These are phyloP conservation scores for Crenichthys baileyi DNA, from an alignment of 2,797 vertebrate genomes.

Conservation along the genomic window DNA sequence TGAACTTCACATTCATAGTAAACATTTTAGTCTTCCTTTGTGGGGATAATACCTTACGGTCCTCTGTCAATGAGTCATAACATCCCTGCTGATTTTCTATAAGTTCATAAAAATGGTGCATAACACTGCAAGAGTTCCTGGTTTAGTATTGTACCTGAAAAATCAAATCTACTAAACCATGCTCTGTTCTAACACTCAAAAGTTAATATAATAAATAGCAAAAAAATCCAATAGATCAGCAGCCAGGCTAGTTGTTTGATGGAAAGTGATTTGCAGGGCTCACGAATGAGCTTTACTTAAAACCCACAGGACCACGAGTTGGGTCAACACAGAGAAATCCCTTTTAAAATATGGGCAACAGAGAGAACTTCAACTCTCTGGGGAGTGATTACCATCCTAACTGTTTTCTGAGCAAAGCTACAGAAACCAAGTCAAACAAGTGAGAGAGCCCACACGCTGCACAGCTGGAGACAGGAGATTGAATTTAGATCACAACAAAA, in stretches of 20 bases:
- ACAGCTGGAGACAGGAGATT: slow-evolving; percentile 38
- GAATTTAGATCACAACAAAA: slow-evolving; percentile 57
- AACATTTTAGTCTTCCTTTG: not conserved
- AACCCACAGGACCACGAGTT: slow-evolving; percentile 37
- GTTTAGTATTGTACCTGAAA: slow-evolving; percentile 10
- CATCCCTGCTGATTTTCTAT: not conserved
- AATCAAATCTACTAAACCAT: slow-evolving; percentile 3
- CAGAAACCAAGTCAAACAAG: slow-evolving; percentile 33
- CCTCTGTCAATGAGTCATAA: not conserved
- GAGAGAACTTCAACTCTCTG: slow-evolving; percentile 28
- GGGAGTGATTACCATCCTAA: slow-evolving; percentile 46
- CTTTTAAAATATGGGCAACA: slow-evolving; percentile 52
- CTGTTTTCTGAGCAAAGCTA: slow-evolving; percentile 26
- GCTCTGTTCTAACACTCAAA: slow-evolving; percentile 2
- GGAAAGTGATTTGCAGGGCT: slow-evolving; percentile 52
- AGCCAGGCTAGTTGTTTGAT: slow-evolving; percentile 42
- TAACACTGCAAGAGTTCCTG: not conserved
- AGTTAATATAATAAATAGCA: slow-evolving; percentile 32
- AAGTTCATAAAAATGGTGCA: not conserved
- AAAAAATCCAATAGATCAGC: slow-evolving; percentile 21
- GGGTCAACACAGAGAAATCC: slow-evolving; percentile 61
- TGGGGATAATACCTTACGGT: not conserved
- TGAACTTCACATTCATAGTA: not conserved
- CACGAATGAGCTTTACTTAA: slow-evolving; percentile 55
- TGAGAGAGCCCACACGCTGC: slow-evolving; percentile 11